These are phyloP conservation scores for Pinna nobilis DNA, from an alignment of 1,140 invertebrate species.

Conservation along the genomic window DNA sequence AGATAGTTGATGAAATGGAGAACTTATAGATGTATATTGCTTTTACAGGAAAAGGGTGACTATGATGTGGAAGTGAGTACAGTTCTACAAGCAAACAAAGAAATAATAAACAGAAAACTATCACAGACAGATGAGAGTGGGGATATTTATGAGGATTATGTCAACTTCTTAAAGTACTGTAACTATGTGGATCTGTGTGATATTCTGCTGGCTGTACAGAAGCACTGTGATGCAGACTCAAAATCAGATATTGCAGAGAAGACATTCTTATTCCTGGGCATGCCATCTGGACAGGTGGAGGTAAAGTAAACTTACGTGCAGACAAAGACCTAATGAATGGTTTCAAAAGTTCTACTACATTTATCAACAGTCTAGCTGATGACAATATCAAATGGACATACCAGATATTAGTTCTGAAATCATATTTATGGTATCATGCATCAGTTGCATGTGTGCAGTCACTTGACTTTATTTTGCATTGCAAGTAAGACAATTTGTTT, in stretches of 20 bases:
- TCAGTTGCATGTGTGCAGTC: no score
- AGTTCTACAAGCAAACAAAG: conserved; percentile 44
- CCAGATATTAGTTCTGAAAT: no score
- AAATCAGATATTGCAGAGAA: conserved; percentile 13
- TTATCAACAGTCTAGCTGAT: no score
- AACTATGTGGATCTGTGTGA: conserved; percentile 51
- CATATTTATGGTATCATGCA: no score
- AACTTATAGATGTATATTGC: neutral
- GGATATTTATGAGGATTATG: conserved; percentile 40
- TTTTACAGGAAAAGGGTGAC: conserved; percentile 49
- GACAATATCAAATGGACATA: no score
- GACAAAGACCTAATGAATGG: no score
- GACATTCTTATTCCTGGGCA: conserved; percentile 40
- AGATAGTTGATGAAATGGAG: neutral
- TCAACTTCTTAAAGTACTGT: conserved; percentile 41
- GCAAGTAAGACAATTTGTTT: no score
- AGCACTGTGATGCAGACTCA: conserved; percentile 31
- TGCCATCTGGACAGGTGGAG: conserved; percentile 31
- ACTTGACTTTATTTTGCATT: no score
- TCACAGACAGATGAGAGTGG: conserved; percentile 2
- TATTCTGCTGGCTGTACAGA: conserved; percentile 34
- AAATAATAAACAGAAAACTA: conserved; percentile 51
- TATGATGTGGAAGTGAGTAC: conserved; percentile 56
- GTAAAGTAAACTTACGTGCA: no score
- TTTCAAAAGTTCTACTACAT: no score